Base-by-base conservation (phyloP, 2,113 vertebrate genomes). In the Ceyx cyanopectus region DNA sequence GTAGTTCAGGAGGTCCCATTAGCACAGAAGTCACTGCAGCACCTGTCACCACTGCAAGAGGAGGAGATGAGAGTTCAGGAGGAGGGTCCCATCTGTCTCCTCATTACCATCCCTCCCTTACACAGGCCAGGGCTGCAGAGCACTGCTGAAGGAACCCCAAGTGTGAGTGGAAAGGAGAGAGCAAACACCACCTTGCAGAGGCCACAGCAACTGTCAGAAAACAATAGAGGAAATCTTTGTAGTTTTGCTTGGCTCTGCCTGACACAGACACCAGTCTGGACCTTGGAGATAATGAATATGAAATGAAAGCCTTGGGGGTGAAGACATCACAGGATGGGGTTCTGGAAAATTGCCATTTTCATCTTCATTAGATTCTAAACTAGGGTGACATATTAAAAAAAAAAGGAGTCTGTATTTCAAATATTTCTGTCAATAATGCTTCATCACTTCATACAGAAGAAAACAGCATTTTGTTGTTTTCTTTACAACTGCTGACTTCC, bases 1-100 rank as follows among this genome's bases (percentile, higher is more conserved):
- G 70, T 14, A 85, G 84, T 74, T 92, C 81, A 85, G 75, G 54
- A 89, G 77, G 63, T 90, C 46, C 92, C 88, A 87, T 81, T 67
- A 96, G 93, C 78, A 82, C 66, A 63, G 81, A 84, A 91, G 89
- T 87, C 60, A 85, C 67, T 74, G 61, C 73, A 76, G 80, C 41
- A 62, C 50, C 70, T 90, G 85, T 62, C 92, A 94, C 40, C 67
- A 74, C 17, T 16, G 74, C 27, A 78, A 75, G 61, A 12, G 50
- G 45, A 48, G 68, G 85, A 57, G 81, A 77, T 67, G 13, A 63
- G 85, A 81, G 94, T 41, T 94, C 68, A 51, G 1, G 11, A 63
- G 32, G 62, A 70, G 20, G 60, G 66, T 81, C 72, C 74, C 77
- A 87, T 70, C 66, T 75, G 23, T n/a, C 72, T 73, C 58, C 77